Base-by-base conservation (phyloP, 2,797 vertebrate species). In the Chloroceryle inda region DNA sequence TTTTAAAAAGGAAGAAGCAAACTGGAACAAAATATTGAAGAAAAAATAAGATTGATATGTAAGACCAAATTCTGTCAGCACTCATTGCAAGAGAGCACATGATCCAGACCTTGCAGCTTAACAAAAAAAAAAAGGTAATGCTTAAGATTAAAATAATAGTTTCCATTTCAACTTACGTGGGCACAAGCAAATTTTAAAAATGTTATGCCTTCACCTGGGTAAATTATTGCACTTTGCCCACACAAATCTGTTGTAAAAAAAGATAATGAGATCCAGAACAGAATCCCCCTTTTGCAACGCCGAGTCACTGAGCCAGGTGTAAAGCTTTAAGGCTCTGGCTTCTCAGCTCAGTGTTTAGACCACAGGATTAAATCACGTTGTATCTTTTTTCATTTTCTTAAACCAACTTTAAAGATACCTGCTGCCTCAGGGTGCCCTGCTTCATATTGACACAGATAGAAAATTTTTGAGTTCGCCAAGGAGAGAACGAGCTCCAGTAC, bases 131-230 rank as follows among this genome's bases (percentile, higher is more conserved):
- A 49, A 49, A 59, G 19, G 10, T 27, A 88, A 73, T 29, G 29
- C 31, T 79, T 79, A 73, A 67, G n/a, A 52, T 72, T 61, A 89
- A 95, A 95, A 94, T 85, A 80, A 93, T 73, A 89, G 92, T 82
- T 94, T 96, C 92, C 35, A 91, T 94, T 94, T 91, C 94, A 90
- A 75, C 26, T 89, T 80, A 89, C 64, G 79, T 80, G 66, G 86
- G 89, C 55, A 80, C 20, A 75, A 79, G 33, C 62, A 90, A 88
- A 76, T 85, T 77, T 63, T 2, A 85, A 93, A 92, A 92, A 71
- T n/a, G 55, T 58, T 96, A 76, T 87, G 53, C 64, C 49, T 96
- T 79, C 56, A 27, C 26, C 56, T 61, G 27, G 64, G 93, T 66
- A 87, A 84, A 89, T 94, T 37, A 79, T 63, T 72, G 45, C 83